Percentiles rank a stretch among this genome's conserved stretches.
phyloP scores from a whole-genome alignment of 2,113 vertebrate genomes.

The Spilogale gracilis region DNA sequence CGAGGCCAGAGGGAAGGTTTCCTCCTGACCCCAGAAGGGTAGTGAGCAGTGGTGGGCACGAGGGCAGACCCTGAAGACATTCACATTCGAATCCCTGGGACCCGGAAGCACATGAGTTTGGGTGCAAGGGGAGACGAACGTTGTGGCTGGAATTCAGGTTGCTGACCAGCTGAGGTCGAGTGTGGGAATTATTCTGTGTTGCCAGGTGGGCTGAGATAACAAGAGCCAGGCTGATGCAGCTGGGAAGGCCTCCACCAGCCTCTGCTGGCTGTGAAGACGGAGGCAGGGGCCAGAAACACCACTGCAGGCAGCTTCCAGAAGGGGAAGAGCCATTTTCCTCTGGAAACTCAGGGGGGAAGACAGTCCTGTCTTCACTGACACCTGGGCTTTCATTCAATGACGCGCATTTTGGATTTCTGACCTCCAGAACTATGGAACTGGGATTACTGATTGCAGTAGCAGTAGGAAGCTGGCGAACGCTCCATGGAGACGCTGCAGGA shows the following conservation, averaged over 20 bases:
- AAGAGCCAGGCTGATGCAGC: background rate
- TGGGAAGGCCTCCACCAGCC: no score
- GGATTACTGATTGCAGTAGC: background rate
- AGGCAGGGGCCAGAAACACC: background rate
- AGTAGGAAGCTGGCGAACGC: rapidly evolving
- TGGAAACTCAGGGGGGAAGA: rapidly evolving
- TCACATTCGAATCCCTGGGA: no score
- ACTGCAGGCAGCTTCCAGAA: background rate
- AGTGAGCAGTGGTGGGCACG: no score
- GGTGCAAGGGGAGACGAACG: rapidly evolving
- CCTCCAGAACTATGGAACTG: background rate
- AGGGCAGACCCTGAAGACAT: rapidly evolving
- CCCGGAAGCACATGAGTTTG: background rate
- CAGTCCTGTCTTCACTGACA: background rate
- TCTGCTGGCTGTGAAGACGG: background rate
- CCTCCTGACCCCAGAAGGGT: rapidly evolving
- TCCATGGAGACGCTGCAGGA: background rate
- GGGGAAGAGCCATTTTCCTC: background rate
- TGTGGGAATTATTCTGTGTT: background rate
- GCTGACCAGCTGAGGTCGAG: no score
- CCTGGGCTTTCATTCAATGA: rapidly evolving
- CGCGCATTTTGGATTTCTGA: rapidly evolving
- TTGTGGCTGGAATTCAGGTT: background rate
- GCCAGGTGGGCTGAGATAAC: background rate
- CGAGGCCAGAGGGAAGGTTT: background rate